These are phyloP conservation scores for Muscicapa striata DNA, from an alignment of 2,797 vertebrate genomes.

Conservation along the genomic window DNA sequence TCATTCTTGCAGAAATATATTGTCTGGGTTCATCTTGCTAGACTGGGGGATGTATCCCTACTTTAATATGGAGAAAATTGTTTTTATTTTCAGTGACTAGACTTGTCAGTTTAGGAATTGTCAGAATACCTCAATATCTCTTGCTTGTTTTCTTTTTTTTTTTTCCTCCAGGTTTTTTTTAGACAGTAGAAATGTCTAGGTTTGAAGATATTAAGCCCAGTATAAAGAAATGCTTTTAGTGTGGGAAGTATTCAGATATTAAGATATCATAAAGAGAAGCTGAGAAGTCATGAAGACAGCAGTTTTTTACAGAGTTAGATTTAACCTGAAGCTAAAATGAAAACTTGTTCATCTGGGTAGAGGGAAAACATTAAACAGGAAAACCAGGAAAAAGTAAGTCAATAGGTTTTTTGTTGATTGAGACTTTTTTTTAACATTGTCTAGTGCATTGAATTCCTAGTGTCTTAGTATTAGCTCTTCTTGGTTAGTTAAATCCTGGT, in stretches of 20 bases:
- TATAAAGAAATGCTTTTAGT: neutral
- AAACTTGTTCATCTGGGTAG: neutral
- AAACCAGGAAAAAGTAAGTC: neutral
- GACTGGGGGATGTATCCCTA: neutral
- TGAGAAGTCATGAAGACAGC: neutral
- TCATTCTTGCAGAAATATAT: neutral
- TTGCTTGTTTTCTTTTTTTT: neutral
- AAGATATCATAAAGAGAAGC: neutral
- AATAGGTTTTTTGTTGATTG: neutral
- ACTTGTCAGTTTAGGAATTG: neutral
- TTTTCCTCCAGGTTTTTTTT: neutral
- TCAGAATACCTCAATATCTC: neutral
- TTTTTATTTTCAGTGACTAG: neutral
- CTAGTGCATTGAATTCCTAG: neutral
- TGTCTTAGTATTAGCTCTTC: neutral
- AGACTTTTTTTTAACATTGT: neutral
- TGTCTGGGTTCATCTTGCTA: neutral
- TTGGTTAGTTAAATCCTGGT: neutral
- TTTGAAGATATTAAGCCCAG: neutral
- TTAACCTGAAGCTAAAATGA: neutral
- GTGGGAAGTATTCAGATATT: neutral
- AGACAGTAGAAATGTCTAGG: neutral
- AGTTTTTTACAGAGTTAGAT: neutral
- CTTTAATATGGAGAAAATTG: neutral
- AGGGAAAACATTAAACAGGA: neutral